These are phyloP conservation scores for Caenorhabditis afra DNA, from an alignment of 2,888 invertebrate species.

Conservation along the genomic window DNA sequence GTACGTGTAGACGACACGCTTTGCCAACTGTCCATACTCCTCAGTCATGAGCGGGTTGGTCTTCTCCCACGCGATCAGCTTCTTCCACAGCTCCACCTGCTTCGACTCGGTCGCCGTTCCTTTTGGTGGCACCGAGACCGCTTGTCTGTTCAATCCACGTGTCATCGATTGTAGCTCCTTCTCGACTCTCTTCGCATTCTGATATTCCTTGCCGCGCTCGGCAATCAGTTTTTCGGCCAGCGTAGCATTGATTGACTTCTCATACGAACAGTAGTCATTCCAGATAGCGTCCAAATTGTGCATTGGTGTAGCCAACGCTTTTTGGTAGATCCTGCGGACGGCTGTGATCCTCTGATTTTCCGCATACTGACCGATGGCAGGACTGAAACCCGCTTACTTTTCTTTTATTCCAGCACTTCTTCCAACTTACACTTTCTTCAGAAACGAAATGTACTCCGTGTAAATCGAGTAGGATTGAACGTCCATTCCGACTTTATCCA, in stretches of 20 bases:
- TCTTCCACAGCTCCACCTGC: constrained; percentile 95
- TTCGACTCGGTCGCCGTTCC: constrained; percentile 80
- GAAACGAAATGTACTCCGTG: constrained; percentile 96
- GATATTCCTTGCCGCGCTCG: constrained; percentile 94
- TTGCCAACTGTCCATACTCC: constrained; percentile 93
- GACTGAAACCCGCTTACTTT: constrained; percentile 82
- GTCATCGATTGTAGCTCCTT: constrained; percentile 96
- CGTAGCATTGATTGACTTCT: constrained; percentile 89
- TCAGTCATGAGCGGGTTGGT: constrained; percentile 96
- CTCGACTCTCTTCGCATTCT: constrained; percentile 87
- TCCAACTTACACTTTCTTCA: constrained; percentile 83
- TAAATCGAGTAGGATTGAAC: constrained; percentile 96
- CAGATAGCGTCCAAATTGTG: constrained; percentile 93
- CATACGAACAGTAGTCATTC: constrained; percentile 97
- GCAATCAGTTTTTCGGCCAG: constrained; percentile 98
- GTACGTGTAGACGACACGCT: constrained; percentile 93
- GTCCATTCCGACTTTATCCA: constrained; percentile 99
- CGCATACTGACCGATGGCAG: constrained; percentile 97
- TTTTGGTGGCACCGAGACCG: constrained; percentile 96
- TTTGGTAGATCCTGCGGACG: constrained; percentile 95
- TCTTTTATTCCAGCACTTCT: background rate
- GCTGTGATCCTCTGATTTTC: constrained; percentile 99
- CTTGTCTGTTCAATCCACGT: constrained; percentile 93
- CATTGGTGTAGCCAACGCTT: constrained; percentile 96
- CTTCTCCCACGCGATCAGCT: constrained; percentile 97